Base-by-base conservation (phyloP, 2,797 vertebrate species). In the Phyllotis vaccarum region DNA sequence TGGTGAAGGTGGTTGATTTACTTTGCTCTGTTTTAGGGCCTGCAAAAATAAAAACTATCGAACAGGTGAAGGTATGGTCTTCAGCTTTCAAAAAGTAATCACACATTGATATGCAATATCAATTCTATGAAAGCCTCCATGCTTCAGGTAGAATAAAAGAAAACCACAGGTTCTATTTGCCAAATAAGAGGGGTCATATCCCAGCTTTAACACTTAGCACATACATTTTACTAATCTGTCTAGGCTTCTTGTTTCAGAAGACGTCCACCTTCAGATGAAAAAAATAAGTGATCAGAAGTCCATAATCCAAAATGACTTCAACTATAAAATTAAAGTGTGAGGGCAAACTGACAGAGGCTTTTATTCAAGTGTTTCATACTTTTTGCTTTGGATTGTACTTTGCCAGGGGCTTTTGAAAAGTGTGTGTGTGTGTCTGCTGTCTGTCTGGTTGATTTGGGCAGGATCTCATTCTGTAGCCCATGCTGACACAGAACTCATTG, bases 281-380 rank as follows among this genome's bases (percentile, higher is more conserved):
- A 92, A 89, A 66, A 70, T 40, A 95, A 89, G 46, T 78, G 37
- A 21, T 19, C 86, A 83, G 66, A 94, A 93, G 14, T 12, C 52
- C 46, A 60, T 21, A 92, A 37, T 90, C 49, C 43, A 27, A 60
- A 93, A 92, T 46, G 58, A 78, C 70, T 90, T 58, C n/a, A 89
- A 81, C 21, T 52, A 60, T 27, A 85, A 89, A 29, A 79, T 49
- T 79, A 5, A 94, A 95, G 85, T 56, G 66, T 86, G 64, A 82
- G 52, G 43, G n/a, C 34, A 19, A 86, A 81, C 37, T 66, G 27
- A 93, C 82, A 90, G 70, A 87, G 52, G 27, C 19, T 56, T 92
- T 94, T 91, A 68, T 43, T 95, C 54, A 78, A 72, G 16, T 60
- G 13, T 58, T 68, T 79, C 31, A 52, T 89, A 6, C 86, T 62